Base-by-base conservation (phyloP, 2,797 vertebrate species). In the Taeniopygia guttata region DNA sequence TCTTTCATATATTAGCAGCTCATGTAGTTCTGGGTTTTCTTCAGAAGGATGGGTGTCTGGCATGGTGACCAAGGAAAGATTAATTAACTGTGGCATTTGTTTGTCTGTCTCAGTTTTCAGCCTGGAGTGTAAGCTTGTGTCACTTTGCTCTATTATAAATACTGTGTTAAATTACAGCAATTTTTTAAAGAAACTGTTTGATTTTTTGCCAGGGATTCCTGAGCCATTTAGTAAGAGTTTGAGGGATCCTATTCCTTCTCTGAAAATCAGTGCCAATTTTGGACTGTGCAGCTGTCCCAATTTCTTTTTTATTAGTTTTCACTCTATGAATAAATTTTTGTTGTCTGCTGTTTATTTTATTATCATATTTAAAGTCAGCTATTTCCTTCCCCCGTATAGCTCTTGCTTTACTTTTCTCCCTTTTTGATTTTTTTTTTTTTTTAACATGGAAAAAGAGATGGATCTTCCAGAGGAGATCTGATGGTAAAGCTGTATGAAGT, bases 141-240 rank as follows among this genome's bases (percentile, higher is more conserved):
- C 94, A 91, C 75, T 97, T 97, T 90, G 63, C 90, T 84, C 93
- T 95, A 90, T 97, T 90, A 90, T 96, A 97, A 97, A 95, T 97
- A 97, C 67, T 95, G 91, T 96, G 96, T 97, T 97, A 96, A 97
- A 95, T 97, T 96, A 93, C 79, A 96, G 63, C 93, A 86, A 67
- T 85, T 96, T 96, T 93, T 97, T 95, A 23, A 95, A 96, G 95
- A 96, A 96, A 94, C 84, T 82, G 78, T 97, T 97, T 98, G 96
- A 97, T 97, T 97, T 97, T 92, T 96, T 97, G 96, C 96, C 95
- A 97, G 93, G 94, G 92, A 97, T 98, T 98, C 95, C 97, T 96
- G 82, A 97, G 63, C 93, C 76, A 89, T 96, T 92, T 96, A 95
- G 96, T 98, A 97, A 97, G 95, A 64, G 66, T 95, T 97, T 93